These are phyloP conservation scores for Morpho deidamia DNA, from an alignment of 2,888 invertebrate genomes.

Conservation along the genomic window DNA sequence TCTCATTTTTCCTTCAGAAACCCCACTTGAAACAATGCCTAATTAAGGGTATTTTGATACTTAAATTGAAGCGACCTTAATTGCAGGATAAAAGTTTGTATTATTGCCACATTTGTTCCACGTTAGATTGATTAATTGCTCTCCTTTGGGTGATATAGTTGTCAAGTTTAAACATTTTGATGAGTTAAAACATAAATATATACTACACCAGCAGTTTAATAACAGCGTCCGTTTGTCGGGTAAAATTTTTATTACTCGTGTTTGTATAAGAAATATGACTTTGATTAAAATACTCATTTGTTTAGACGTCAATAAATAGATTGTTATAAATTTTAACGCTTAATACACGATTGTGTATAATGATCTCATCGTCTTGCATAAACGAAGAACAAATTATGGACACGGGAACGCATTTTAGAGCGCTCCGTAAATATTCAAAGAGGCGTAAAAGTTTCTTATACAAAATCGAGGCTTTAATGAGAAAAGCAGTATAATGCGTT, in stretches of 20 bases:
- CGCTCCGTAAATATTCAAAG: slow-evolving; percentile 37
- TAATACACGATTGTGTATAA: slow-evolving; percentile 17
- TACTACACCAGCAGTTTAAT: background rate
- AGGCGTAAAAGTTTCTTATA: slow-evolving; percentile 37
- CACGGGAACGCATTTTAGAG: slow-evolving; percentile 36
- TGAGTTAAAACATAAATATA: background rate
- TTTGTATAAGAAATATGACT: slow-evolving; percentile 17
- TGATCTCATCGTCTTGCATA: slow-evolving; percentile 16
- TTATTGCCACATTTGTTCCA: too few relatives aligned
- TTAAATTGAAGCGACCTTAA: too few relatives aligned
- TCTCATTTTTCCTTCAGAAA: too few relatives aligned
- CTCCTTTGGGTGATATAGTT: too few relatives aligned
- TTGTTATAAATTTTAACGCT: slow-evolving; percentile 16
- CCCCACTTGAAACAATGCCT: too few relatives aligned
- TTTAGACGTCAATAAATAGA: slow-evolving; percentile 16
- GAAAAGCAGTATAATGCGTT: slow-evolving; percentile 37
- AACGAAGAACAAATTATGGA: slow-evolving; percentile 26
- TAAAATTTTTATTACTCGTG: slow-evolving; percentile 12
- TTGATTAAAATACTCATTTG: slow-evolving; percentile 19
- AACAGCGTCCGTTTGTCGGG: slow-evolving; percentile 7
- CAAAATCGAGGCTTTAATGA: slow-evolving; percentile 38
- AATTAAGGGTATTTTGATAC: too few relatives aligned
- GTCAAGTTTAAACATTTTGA: too few relatives aligned
- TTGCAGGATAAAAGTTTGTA: too few relatives aligned
- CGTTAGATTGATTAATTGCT: too few relatives aligned